Conservation (phyloP, 2,113 vertebrate species). For the Megaceryle maxima region DNA sequence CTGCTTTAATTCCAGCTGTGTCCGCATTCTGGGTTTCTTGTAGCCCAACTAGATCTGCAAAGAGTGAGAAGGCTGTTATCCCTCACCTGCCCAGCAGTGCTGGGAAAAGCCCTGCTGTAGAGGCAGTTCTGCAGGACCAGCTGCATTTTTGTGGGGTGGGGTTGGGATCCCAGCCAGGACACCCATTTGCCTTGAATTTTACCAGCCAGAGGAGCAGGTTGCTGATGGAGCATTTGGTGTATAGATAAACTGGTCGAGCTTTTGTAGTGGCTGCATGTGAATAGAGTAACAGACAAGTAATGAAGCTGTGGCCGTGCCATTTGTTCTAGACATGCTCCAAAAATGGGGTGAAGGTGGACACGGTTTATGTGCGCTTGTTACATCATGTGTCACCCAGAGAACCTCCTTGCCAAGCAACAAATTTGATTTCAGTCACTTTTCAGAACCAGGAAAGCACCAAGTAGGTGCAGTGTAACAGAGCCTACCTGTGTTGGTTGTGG, state of each 20-base stretch:
- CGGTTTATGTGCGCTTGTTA: background rate
- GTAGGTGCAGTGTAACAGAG: background rate
- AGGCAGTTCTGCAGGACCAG: background rate
- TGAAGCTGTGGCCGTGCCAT: background rate
- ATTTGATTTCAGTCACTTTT: accelerated
- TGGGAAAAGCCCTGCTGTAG: background rate
- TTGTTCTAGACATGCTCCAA: background rate
- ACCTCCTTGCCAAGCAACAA: background rate
- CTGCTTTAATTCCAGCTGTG: background rate
- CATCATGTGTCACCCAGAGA: background rate
- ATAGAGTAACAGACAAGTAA: background rate
- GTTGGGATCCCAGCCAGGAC: background rate
- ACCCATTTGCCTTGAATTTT: background rate
- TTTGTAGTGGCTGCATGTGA: accelerated
- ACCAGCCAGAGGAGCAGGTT: background rate
- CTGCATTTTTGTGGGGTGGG: conserved; percentile 19
- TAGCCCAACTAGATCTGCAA: background rate
- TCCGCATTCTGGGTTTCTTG: background rate
- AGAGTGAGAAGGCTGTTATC: background rate
- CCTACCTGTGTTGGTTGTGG: background rate
- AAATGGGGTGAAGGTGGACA: background rate
- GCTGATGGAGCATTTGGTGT: background rate
- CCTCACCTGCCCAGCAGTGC: background rate
- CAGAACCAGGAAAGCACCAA: background rate
- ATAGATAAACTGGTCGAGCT: accelerated